Percentiles rank a stretch among this genome's conserved stretches.
These are phyloP conservation scores for Circaetus cinerascens DNA, from an alignment of 2,113 vertebrate species.

Conservation along the genomic window DNA sequence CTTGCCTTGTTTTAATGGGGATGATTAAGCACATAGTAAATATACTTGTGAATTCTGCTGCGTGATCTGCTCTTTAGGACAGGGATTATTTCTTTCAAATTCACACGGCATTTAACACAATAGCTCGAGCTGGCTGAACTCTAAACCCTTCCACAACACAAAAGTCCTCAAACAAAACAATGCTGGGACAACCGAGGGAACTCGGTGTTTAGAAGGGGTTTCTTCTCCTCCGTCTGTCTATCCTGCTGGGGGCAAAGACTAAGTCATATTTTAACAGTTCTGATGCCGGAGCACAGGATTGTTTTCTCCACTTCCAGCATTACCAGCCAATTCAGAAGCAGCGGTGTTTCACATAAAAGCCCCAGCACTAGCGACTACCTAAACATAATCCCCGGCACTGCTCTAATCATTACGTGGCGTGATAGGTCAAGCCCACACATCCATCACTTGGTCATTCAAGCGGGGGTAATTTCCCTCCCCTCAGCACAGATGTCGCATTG, in stretches of 20 bases:
- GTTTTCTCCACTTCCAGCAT: background rate
- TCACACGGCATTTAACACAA: background rate
- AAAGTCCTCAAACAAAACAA: background rate
- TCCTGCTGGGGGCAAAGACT: background rate
- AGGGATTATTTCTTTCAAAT: background rate
- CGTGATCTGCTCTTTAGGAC: background rate
- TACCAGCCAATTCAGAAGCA: background rate
- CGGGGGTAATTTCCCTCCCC: background rate
- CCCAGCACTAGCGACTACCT: background rate
- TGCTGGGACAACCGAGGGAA: background rate
- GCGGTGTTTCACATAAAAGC: background rate
- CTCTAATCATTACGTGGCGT: fast-evolving
- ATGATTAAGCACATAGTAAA: background rate
- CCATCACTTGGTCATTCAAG: background rate
- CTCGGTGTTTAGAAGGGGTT: background rate
- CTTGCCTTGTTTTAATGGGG: background rate
- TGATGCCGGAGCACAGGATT: background rate
- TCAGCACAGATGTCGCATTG: background rate
- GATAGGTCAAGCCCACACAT: background rate
- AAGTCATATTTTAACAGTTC: no score
- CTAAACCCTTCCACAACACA: background rate
- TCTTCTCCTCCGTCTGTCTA: background rate
- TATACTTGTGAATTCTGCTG: background rate
- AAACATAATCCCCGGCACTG: background rate
- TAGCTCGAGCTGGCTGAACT: background rate